A percentile compares a stretch with the other conserved stretches of the same genome.
phyloP scores from a whole-genome alignment of 1,140 invertebrate genomes.

The Trichonephila clavipes region DNA sequence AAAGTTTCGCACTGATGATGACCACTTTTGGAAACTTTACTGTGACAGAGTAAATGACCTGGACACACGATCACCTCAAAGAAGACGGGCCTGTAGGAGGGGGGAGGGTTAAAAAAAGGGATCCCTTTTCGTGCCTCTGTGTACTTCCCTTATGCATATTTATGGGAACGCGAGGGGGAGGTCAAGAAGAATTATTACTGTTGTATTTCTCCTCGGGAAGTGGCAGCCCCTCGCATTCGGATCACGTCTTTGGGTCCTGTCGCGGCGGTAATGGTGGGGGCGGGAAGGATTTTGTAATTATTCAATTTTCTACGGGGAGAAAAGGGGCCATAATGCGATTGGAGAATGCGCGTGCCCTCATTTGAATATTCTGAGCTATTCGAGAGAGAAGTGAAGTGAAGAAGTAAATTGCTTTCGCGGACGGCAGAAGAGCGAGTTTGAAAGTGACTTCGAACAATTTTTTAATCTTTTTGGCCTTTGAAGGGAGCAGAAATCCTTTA shows the following conservation, averaged over 20 bases:
- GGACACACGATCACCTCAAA: neutral
- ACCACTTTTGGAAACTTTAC: conserved; percentile 7
- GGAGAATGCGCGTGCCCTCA: conserved; percentile 28
- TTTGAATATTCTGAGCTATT: conserved; percentile 15
- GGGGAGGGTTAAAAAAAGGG: neutral
- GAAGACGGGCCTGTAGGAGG: neutral
- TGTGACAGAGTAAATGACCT: conserved; percentile 9
- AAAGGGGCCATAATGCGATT: conserved; percentile 17
- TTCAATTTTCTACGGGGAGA: conserved; percentile 47
- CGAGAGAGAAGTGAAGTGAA: conserved; percentile 13
- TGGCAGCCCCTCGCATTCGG: neutral
- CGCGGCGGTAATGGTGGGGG: conserved; percentile 6
- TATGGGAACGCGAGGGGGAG: neutral
- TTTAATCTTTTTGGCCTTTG: too few relatives aligned
- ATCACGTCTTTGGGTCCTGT: conserved; percentile 24
- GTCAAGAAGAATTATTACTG: conserved; percentile 30
- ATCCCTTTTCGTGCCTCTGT: neutral
- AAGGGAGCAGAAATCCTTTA: too few relatives aligned
- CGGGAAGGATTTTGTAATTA: conserved; percentile 64
- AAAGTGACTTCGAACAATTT: too few relatives aligned
- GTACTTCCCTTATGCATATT: conserved; percentile 25
- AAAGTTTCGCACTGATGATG: neutral
- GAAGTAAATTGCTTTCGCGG: conserved; percentile 14
- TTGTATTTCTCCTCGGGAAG: conserved; percentile 11
- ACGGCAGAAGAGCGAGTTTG: neutral